Conservation (phyloP, 2,888 invertebrate genomes). For the Amaurobius ferox region DNA sequence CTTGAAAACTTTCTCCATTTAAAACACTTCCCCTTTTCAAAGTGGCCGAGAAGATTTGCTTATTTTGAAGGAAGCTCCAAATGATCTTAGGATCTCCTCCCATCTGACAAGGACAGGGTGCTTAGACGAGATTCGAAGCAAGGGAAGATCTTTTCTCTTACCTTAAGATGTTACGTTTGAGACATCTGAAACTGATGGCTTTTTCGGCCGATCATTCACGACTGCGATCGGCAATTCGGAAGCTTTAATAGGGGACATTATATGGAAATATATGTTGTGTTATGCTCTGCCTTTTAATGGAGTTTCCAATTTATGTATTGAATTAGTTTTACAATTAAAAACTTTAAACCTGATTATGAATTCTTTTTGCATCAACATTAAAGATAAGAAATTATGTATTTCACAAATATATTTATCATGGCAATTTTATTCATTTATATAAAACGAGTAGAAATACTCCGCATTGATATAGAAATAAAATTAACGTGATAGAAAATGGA, state of each 20-base stretch:
- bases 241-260: background rate
- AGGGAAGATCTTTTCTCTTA: slow-evolving; percentile 24
- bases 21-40: slow-evolving; percentile 51
- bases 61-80: slow-evolving; percentile 45
- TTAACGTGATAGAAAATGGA: no score
- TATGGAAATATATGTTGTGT: background rate
- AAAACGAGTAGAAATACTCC: no score
- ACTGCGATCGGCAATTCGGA: background rate
- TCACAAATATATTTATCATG: no score
- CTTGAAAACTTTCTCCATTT: slow-evolving; percentile 66
- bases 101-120: slow-evolving; percentile 57
- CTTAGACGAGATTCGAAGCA: slow-evolving; percentile 30
- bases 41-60: slow-evolving; percentile 53
- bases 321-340: no score
- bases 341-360: no score
- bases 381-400: no score
- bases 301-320: no score
- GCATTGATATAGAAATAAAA: no score
- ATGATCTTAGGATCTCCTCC: slow-evolving; percentile 63
- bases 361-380: no score
- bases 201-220: background rate
- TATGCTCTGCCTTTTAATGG: background rate
- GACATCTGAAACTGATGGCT: slow-evolving; percentile 48
- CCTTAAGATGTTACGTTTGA: background rate
- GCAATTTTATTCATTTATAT: no score